Base-by-base conservation (phyloP, 2,113 vertebrate genomes). In the Engystomops pustulosus region DNA sequence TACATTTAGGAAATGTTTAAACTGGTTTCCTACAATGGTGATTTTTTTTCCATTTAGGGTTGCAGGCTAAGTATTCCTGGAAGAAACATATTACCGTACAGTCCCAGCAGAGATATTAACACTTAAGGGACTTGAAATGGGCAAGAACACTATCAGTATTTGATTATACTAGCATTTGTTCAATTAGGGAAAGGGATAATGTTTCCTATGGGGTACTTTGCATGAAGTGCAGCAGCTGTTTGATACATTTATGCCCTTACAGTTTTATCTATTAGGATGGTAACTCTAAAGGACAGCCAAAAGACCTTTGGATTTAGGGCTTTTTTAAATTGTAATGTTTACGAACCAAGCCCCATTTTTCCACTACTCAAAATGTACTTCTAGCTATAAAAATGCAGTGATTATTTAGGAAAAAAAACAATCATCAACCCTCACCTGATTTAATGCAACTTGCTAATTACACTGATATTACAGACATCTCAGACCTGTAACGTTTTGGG, bases 211-310 rank as follows among this genome's bases (percentile, higher is more conserved):
- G 76, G 76, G 55, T 45, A 44, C 10, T 79, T 77, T 79, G 62
- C 23, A 79, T 62, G 44, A 79, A 36, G 47, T 76, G 47, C n/a
- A 79, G 75, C 34, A 79, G 53, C 76, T 79, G 76, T 45, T 79
- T 20, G 17, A 77, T 38, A 62, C 30, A 1, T 23, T 27, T 62
- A 62, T 79, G 4, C 14, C 36, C 36, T 34, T 15, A 78, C 32
- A 62, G 36, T 62, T 41, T 62, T 7, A 44, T 62, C 11, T 62
- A 44, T 45, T 62, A 12, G 23, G 36, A 34, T 79, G 62, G 11
- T 44, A 11, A n/a, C n/a, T 79, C 8, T 45, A 79, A 17, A 79
- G 55, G 53, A 62, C 0, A 9, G n/a, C n/a, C 34, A 60, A 27
- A 25, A 62, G 1, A 79, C n/a, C 6, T 30, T 79, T 25, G 36